Evolutionary conservation across 1,140 invertebrate genomes (phyloP), one percentile per base, ranked within the genome.

Genomic region (Yoshiicerus persimilis): DNA sequence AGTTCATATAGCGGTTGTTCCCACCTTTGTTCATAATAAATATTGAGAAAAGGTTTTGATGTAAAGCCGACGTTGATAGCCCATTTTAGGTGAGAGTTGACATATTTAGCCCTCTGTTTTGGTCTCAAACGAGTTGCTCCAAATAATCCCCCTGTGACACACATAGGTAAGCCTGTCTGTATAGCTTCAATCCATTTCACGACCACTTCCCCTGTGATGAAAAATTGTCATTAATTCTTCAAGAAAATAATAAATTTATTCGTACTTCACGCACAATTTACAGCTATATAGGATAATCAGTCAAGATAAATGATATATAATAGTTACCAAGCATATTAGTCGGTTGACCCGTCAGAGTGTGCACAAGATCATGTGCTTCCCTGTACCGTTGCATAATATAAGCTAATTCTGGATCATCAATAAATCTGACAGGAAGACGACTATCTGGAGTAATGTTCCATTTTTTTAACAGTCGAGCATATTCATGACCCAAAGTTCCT

Each of bases 141-240:
- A 94, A 98, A 97, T 86, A 98, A 93, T 0, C 96, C 97, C 56
- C 96, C 97, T 88, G 94, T 94, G 80, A 97, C 93, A 92, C 97
- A 98, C 97, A 99, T 98, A 2, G 98, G 97, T 36, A 99, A 92
- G 86, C 94, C 95, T 23, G 95, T 96, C 93, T 98, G 98, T 75
- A 99, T 94, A 9, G 95, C 98, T 95, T 99, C 99, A 86, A 99
- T 94, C 97, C 98, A 99, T 93, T 99, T 99, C 6, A 99, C 96
- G 9, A 96, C 95, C 23, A 99, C 97, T 94, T 98, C 96, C 77
- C 95, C 95, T 94, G 86, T 86, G 4, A 36, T 64, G 39, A 88
- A 64, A 87, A 75, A 84, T 25, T 47, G 23, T 88, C 39, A 87
- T 30, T 6, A 39, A 38, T 11, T 4, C 10, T 13, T 75, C n/a